Percentiles rank a stretch among this genome's conserved stretches.
Conservation (phyloP, 2,888 invertebrate genomes). For the Helleia helle region DNA sequence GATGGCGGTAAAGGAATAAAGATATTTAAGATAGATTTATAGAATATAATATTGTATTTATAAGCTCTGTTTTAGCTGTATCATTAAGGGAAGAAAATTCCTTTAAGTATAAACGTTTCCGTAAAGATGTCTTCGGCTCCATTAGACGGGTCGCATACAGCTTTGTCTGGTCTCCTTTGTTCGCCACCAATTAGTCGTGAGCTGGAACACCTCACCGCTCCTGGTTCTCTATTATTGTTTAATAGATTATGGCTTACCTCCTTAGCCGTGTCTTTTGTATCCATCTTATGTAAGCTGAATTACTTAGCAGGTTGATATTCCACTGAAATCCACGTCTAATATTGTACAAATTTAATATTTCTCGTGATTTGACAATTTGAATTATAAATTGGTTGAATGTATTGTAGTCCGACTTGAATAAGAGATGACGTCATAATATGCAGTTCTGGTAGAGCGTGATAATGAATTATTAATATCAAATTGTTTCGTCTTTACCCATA, state of each 20-base stretch:
- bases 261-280: constrained; percentile 39
- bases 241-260: constrained; percentile 50
- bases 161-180: constrained; percentile 49
- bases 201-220: constrained; percentile 24
- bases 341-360: neutral
- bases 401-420: no score
- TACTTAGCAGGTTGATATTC: constrained; percentile 11
- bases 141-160: constrained; percentile 36
- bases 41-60: neutral
- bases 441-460: no score
- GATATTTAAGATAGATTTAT: no score
- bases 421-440: no score
- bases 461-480: no score
- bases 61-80: neutral
- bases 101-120: constrained; percentile 23
- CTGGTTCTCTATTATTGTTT: constrained; percentile 42
- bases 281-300: constrained; percentile 12
- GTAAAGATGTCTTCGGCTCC: constrained; percentile 40
- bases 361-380: neutral
- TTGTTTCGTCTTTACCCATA: no score
- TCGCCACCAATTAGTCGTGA: constrained; percentile 45
- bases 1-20: no score
- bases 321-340: neutral
- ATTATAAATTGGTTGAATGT: no score
- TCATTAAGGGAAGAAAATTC: constrained; percentile 11